A percentile compares a stretch with the other conserved stretches of the same genome.
Conservation (phyloP, 2,888 invertebrate genomes). For the Plebejus melissa region DNA sequence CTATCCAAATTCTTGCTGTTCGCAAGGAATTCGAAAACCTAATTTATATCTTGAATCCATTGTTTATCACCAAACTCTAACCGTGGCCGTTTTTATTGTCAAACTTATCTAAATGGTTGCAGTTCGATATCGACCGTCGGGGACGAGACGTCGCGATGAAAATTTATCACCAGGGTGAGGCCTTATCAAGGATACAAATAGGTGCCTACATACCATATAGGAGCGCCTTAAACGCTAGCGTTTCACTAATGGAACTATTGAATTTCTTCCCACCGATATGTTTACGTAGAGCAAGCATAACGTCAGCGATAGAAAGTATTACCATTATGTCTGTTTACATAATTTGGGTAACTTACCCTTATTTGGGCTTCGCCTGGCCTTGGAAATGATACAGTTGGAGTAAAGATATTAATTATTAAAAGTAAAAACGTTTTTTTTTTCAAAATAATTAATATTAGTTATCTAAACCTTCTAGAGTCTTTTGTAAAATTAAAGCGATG, state of each 20-base stretch:
- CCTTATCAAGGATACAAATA: conserved; percentile 63
- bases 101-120: conserved; percentile 69
- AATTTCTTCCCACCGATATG: conserved; percentile 48
- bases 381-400: not conserved
- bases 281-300: conserved; percentile 39
- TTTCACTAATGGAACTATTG: conserved; percentile 63
- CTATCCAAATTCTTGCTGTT: not conserved
- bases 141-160: conserved; percentile 69
- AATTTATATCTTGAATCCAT: not conserved
- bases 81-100: conserved; percentile 68
- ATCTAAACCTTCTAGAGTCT: too few relatives aligned
- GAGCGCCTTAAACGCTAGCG: conserved; percentile 61
- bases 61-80: conserved; percentile 16
- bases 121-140: conserved; percentile 67
- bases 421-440: not conserved
- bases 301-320: conserved; percentile 18
- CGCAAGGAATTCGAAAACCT: not conserved
- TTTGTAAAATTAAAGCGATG: not conserved
- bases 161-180: conserved; percentile 65
- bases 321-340: conserved; percentile 4
- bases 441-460: too few relatives aligned
- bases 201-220: conserved; percentile 50
- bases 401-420: not conserved
- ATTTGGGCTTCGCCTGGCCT: not conserved
- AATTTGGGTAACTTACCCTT: conserved; percentile 12